Percentiles rank a stretch among this genome's conserved stretches.
Evolutionary conservation across 1,140 invertebrate species (phyloP).

Genomic region (Armadillidium nasatum): DNA sequence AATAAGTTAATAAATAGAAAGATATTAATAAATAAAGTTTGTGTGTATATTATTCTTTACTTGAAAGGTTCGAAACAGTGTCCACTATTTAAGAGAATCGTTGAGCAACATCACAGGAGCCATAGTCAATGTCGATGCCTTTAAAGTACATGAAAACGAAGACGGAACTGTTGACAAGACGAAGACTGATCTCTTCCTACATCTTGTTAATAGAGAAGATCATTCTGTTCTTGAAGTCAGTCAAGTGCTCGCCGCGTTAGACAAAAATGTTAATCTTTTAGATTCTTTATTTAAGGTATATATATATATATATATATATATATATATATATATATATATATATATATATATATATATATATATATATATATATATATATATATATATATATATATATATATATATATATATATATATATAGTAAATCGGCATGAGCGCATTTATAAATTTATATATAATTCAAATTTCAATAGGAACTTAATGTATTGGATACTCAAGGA

Average conservation of each 20-base stretch:
- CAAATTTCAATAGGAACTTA: conserved; percentile 66
- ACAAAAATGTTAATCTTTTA: conserved; percentile 83
- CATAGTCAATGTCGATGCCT: conserved; percentile 89
- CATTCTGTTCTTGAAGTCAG: conserved; percentile 85
- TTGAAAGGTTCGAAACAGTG: conserved; percentile 33
- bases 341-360: no score
- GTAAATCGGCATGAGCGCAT: no score
- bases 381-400: not conserved
- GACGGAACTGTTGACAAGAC: conserved; percentile 90
- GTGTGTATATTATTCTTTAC: conserved; percentile 39
- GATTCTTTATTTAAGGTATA: conserved; percentile 77
- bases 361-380: no score
- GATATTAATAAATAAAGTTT: no score
- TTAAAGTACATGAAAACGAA: conserved; percentile 84
- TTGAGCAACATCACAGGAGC: conserved; percentile 79
- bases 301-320: no score
- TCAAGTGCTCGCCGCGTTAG: conserved; percentile 75
- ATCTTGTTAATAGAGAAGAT: conserved; percentile 81
- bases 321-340: not conserved
- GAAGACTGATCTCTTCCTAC: conserved; percentile 87
- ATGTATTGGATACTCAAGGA: conserved; percentile 79
- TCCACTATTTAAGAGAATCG: conserved; percentile 55
- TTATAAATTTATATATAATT: not conserved
- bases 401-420: no score
- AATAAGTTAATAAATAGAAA: no score